Evolutionary conservation across 2,888 invertebrate species (phyloP), one percentile per base, ranked within the genome.

Genomic region (Agrochola macilenta): DNA sequence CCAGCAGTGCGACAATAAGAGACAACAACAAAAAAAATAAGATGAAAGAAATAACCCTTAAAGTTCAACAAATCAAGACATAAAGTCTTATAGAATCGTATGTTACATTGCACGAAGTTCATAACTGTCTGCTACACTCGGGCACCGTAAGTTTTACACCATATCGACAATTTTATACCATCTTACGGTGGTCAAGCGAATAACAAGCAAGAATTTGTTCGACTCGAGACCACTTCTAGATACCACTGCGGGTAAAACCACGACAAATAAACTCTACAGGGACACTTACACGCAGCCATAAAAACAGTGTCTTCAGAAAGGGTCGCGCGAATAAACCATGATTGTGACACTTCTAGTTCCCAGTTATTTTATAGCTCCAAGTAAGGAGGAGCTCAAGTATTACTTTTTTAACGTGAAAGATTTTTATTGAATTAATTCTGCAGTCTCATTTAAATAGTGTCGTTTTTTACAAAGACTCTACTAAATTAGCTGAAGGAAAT

Each of bases 201-300:
- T 72, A 84, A 69, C 57, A 75, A 70, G 30, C 61, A 60, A 52
- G 49, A 69, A 57, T 76, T 57, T 80, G 66, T 75, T 75, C 65
- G 64, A 73, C 17, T 74, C 12, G 57, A 68, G 58, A 68, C 60
- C 64, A 68, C 66, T 74, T 71, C 64, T 43, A 66, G 60, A 58
- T 69, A 71, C 57, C 64, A 74, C 64, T 74, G 64, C 68, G 64
- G 61, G 69, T 64, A 76, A 87, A 76, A 76, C 72, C 72, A 78
- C 63, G 70, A 39, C 68, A 76, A 79, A 83, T 83, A 87, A 76
- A 78, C 79, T 79, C 76, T 76, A 69, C 74, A 65, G 58, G 58
- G 79, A 74, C 78, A 74, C 74, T 85, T 78, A 84, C 83, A 78
- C 61, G 46, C 69, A 74, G 63, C 65, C 83, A 83, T 87, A 87